Percentiles rank a stretch among this genome's conserved stretches.
Conservation (phyloP, 2,113 vertebrate species). For the Thinocorus orbignyianus region DNA sequence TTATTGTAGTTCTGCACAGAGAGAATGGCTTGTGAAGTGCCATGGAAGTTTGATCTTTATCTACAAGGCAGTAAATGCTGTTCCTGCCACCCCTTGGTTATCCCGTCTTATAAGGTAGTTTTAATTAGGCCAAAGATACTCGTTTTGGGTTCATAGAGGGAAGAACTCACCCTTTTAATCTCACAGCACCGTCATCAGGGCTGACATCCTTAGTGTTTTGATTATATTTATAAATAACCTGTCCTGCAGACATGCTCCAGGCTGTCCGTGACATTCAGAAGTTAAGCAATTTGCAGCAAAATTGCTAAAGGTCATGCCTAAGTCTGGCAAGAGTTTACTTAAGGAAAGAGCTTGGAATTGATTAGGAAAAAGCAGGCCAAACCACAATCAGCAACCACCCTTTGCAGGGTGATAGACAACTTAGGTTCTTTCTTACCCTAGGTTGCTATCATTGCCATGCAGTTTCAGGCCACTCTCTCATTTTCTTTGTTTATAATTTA, state of each 20-base stretch:
- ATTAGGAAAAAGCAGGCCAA: not conserved
- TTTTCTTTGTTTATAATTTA: not conserved
- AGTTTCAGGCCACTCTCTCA: not conserved
- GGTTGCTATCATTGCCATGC: not conserved
- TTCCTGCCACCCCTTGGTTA: not conserved
- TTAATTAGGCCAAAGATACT: not conserved
- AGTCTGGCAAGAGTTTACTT: not conserved
- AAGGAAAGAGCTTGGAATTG: not conserved
- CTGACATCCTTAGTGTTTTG: not conserved
- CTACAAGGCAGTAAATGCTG: not conserved
- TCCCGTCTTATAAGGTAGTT: not conserved
- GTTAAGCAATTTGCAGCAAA: not conserved
- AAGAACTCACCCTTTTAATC: not conserved
- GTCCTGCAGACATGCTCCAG: not conserved
- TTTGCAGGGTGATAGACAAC: not conserved
- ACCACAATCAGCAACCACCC: not conserved
- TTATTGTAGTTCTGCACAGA: not conserved
- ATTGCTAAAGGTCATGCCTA: not conserved
- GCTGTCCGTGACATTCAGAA: not conserved
- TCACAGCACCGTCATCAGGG: not conserved
- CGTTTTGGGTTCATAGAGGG: not conserved
- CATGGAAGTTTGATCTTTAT: not conserved
- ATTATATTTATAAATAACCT: not conserved
- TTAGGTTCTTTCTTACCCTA: not conserved
- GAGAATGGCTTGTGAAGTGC: not conserved